Percentiles rank a stretch among this genome's conserved stretches.
Evolutionary conservation across 1,140 invertebrate genomes (phyloP).

Genomic region (Acromyrmex echinatior): DNA sequence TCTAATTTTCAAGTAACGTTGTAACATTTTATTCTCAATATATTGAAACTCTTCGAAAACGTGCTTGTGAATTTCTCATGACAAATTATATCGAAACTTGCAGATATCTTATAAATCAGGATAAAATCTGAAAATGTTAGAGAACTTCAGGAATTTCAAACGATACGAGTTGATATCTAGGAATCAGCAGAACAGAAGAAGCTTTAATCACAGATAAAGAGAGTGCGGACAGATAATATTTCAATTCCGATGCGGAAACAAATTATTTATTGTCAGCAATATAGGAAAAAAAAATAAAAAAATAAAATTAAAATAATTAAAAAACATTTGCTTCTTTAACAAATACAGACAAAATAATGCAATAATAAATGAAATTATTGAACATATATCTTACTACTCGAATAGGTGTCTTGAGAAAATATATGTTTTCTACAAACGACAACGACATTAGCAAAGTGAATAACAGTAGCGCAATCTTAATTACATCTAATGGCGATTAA

Average conservation of each 20-base stretch:
- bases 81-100: neutral
- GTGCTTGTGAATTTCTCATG: neutral
- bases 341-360: neutral
- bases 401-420: neutral
- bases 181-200: neutral
- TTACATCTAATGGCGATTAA: slow-evolving; percentile 28
- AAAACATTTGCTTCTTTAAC: neutral
- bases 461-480: slow-evolving; percentile 45
- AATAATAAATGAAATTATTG: neutral
- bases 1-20: neutral
- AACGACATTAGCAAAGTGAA: slow-evolving; percentile 27
- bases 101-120: neutral
- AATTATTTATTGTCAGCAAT: neutral
- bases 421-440: neutral
- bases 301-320: neutral
- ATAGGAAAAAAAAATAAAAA: neutral
- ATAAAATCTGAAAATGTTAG: neutral
- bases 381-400: neutral
- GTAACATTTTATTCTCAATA: neutral
- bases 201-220: neutral
- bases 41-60: neutral
- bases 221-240: neutral
- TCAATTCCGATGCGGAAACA: neutral
- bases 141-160: neutral
- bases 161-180: neutral